phyloP scores from a whole-genome alignment of 2,797 vertebrate genomes.

The Rhinella marina region DNA sequence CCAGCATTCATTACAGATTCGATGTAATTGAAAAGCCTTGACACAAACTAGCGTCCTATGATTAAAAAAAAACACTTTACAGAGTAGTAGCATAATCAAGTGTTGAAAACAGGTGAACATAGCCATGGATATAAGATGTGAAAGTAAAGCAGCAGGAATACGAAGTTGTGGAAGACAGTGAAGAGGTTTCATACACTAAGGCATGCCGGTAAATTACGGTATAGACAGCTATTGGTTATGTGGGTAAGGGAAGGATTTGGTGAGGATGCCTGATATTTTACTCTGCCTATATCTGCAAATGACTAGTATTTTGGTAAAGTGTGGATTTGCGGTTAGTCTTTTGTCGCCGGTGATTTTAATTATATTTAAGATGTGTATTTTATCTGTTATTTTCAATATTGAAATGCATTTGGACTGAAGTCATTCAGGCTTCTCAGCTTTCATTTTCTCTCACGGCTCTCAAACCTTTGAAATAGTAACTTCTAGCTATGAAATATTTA shows the following conservation, averaged over 20 bases:
- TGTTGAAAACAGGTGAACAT: slow-evolving; percentile 2
- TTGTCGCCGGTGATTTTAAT: slow-evolving; percentile 52
- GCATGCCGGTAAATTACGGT: slow-evolving; percentile 17
- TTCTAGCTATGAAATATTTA: slow-evolving; percentile 54
- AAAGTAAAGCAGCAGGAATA: neutral
- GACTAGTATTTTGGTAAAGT: slow-evolving; percentile 13
- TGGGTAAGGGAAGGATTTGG: slow-evolving; percentile 18
- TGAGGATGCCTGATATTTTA: slow-evolving; percentile 18
- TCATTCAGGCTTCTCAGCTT: slow-evolving; percentile 8
- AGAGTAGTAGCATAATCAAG: slow-evolving; percentile 22
- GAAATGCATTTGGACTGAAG: slow-evolving; percentile 7
- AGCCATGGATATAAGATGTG: slow-evolving; percentile 1
- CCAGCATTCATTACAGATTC: neutral
- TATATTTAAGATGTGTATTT: neutral
- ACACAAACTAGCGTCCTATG: slow-evolving; percentile 6
- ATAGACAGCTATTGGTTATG: slow-evolving; percentile 45
- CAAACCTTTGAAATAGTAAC: slow-evolving; percentile 17
- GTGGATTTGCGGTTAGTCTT: slow-evolving; percentile 41
- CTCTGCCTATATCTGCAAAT: slow-evolving; percentile 31
- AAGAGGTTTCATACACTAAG: neutral
- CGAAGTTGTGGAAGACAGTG: neutral
- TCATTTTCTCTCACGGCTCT: slow-evolving; percentile 25
- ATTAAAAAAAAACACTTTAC: slow-evolving; percentile 29
- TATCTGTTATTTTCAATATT: slow-evolving; percentile 20
- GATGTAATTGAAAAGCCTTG: slow-evolving; percentile 27